Percentiles rank a stretch among this genome's conserved stretches.
Conservation (phyloP, 2,113 vertebrate species). For the Capreolus pygargus region DNA sequence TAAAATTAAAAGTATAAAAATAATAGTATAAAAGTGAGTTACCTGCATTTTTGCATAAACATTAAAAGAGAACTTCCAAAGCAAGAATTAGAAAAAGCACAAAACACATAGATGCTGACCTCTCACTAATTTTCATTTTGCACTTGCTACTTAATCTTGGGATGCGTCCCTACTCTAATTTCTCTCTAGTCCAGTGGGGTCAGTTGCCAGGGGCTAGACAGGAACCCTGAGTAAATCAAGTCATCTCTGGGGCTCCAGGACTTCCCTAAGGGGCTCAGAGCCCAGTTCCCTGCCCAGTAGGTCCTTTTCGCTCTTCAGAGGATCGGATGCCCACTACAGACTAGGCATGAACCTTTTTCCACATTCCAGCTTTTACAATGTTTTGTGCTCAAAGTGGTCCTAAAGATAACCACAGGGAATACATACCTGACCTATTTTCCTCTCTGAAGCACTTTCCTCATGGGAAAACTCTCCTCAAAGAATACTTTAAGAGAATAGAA, state of each 20-base stretch:
- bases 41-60: neutral
- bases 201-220: neutral
- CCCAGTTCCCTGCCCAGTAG: neutral
- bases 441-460: neutral
- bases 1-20: too few species aligned
- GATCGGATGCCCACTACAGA: neutral
- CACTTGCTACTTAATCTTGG: neutral
- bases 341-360: neutral
- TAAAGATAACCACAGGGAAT: neutral
- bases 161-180: neutral
- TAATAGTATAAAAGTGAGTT: neutral
- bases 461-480: slow-evolving; percentile 34
- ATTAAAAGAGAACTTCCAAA: neutral
- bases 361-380: neutral
- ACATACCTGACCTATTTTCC: slow-evolving; percentile 36
- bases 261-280: neutral
- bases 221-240: neutral
- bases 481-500: slow-evolving; percentile 50
- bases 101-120: neutral
- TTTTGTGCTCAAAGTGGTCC: neutral
- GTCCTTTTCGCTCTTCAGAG: neutral
- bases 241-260: neutral
- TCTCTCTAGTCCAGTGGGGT: neutral
- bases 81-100: neutral
- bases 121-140: neutral